phyloP scores from a whole-genome alignment of 1,140 invertebrate genomes.

The Calycopis cecrops region DNA sequence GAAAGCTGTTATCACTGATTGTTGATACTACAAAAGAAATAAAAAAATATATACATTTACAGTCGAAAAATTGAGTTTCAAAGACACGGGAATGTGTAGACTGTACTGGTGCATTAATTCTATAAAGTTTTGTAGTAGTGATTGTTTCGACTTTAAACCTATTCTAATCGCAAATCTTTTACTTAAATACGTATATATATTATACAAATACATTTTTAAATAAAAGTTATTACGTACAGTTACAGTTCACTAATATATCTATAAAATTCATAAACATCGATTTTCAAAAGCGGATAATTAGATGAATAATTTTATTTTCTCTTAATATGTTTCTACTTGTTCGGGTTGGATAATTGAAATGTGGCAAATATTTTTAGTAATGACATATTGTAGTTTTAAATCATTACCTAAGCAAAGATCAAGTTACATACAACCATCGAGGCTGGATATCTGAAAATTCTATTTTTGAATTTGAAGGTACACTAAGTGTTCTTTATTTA shows the following conservation, averaged over 20 bases:
- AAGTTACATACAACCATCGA: no score
- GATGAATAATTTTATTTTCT: no score
- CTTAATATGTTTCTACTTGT: no score
- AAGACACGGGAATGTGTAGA: constrained; percentile 36
- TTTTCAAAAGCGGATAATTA: no score
- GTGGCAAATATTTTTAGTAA: no score
- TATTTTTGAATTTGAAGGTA: no score
- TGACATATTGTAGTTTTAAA: no score
- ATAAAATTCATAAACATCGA: constrained; percentile 8
- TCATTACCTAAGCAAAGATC: no score
- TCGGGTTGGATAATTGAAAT: no score
- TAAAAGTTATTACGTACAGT: not conserved
- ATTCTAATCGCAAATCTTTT: constrained; percentile 57
- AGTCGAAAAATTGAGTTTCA: constrained; percentile 27
- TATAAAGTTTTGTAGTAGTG: constrained; percentile 35
- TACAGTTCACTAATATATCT: constrained; percentile 1
- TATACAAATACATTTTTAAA: not conserved
- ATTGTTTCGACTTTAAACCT: constrained; percentile 57
- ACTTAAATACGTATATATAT: no score
- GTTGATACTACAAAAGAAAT: not conserved
- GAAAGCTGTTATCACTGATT: not conserved
- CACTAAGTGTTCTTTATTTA: no score
- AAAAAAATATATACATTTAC: constrained; percentile 18
- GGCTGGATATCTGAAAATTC: no score
- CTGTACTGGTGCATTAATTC: constrained; percentile 39